A percentile compares a stretch with the other conserved stretches of the same genome.
Evolutionary conservation across 2,888 invertebrate genomes (phyloP).

Genomic region (Lissocephala sabroskyi): DNA sequence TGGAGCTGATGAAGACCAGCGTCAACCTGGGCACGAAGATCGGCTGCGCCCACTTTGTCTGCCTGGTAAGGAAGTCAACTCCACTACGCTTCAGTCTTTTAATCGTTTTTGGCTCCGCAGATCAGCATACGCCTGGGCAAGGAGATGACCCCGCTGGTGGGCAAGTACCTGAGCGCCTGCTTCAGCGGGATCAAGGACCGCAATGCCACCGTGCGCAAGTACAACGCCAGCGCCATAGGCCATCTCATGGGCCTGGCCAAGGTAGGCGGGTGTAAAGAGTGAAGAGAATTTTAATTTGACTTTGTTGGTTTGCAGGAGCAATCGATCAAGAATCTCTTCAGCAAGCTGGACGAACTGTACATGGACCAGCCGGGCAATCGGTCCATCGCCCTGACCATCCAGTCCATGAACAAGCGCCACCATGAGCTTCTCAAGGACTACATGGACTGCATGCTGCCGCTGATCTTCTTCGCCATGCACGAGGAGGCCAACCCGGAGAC

Average conservation of each 20-base stretch:
- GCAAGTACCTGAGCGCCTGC: slow-evolving; percentile 75
- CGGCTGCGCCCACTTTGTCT: slow-evolving; percentile 85
- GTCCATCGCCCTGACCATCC: slow-evolving; percentile 83
- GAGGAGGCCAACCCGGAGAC: slow-evolving; percentile 80
- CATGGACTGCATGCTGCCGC: slow-evolving; percentile 82
- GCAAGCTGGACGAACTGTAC: slow-evolving; percentile 75
- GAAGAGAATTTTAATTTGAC: not conserved
- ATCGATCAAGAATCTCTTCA: slow-evolving; percentile 76
- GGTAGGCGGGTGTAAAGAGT: slow-evolving; percentile 23
- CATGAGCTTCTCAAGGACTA: slow-evolving; percentile 87
- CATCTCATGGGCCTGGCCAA: slow-evolving; percentile 88
- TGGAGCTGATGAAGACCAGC: slow-evolving; percentile 86
- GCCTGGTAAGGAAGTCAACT: slow-evolving; percentile 74
- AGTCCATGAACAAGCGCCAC: slow-evolving; percentile 86
- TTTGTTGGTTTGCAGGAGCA: slow-evolving; percentile 64
- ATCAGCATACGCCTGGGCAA: slow-evolving; percentile 73
- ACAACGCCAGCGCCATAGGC: slow-evolving; percentile 88
- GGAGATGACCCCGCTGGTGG: slow-evolving; percentile 76
- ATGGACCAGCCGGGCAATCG: slow-evolving; percentile 83
- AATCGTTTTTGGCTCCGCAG: slow-evolving; percentile 42
- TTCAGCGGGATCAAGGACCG: slow-evolving; percentile 87
- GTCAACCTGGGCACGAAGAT: slow-evolving; percentile 89
- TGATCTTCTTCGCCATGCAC: slow-evolving; percentile 94
- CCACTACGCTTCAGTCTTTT: not conserved
- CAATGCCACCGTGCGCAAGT: slow-evolving; percentile 87